Conservation (phyloP, 2,113 vertebrate species). For the Opisthocomus hoazin region DNA sequence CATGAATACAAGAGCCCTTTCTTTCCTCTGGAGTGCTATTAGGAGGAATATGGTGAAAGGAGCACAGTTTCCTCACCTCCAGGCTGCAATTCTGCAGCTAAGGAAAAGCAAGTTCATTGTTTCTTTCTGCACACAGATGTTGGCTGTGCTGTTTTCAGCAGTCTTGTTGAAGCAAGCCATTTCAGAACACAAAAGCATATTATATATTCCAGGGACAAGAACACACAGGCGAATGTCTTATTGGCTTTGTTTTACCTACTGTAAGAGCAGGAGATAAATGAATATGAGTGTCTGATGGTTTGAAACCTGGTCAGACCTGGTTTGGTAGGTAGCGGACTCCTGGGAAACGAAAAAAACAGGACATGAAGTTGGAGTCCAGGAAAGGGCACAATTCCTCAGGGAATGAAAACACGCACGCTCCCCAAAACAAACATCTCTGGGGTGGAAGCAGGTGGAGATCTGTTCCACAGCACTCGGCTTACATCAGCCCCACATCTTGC, state of each 20-base stretch:
- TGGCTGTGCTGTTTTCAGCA: conserved; percentile 41
- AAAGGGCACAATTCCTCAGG: neutral
- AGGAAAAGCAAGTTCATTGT: conserved; percentile 34
- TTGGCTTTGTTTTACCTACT: neutral
- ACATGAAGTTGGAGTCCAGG: neutral
- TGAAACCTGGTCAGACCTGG: neutral
- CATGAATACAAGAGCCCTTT: conserved; percentile 10
- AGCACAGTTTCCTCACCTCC: conserved; percentile 55
- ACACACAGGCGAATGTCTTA: neutral
- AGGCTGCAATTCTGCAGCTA: conserved; percentile 1
- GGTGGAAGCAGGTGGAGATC: neutral
- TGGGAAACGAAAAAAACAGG: neutral
- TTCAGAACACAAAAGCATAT: conserved; percentile 1
- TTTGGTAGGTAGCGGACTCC: neutral
- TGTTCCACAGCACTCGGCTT: neutral
- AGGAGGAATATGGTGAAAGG: conserved; percentile 14
- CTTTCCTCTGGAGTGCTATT: neutral
- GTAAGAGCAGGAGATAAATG: neutral
- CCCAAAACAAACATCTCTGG: neutral
- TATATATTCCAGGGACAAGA: conserved; percentile 7
- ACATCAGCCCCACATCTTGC: neutral
- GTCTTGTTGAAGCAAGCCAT: neutral
- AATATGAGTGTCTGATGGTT: neutral
- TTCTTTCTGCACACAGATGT: conserved; percentile 22
- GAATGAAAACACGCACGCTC: neutral